Conservation (phyloP, 2,888 invertebrate genomes). For the Atrina japonica region DNA sequence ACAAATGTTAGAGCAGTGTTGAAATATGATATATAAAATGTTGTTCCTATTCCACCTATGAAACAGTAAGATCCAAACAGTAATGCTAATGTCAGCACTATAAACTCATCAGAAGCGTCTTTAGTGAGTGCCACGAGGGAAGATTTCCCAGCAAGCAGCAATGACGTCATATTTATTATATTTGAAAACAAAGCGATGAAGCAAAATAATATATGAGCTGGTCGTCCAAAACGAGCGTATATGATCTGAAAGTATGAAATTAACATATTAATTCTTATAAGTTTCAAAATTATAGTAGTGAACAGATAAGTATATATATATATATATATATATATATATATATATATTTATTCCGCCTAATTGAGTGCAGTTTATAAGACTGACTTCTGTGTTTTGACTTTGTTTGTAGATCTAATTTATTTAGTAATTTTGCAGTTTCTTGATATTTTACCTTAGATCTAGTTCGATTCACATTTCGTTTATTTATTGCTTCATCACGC, state of each 20-base stretch:
- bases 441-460: too few species aligned
- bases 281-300: too few species aligned
- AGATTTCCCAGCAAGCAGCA: constrained; percentile 64
- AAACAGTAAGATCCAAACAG: constrained; percentile 70
- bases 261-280: too few species aligned
- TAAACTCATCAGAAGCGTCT: constrained; percentile 66
- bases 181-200: constrained; percentile 67
- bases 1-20: constrained; percentile 69
- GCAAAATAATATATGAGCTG: constrained; percentile 69
- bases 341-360: too few species aligned
- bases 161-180: constrained; percentile 63
- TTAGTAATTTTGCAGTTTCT: too few species aligned
- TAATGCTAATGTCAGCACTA: constrained; percentile 67
- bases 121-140: constrained; percentile 59
- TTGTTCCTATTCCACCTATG: constrained; percentile 70
- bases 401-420: too few species aligned
- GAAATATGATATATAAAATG: constrained; percentile 76
- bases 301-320: too few species aligned
- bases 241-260: constrained; percentile 57
- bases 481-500: too few species aligned
- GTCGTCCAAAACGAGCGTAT: constrained; percentile 64
- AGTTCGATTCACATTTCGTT: too few species aligned
- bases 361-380: too few species aligned
- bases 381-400: too few species aligned
- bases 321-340: too few species aligned